These are phyloP conservation scores for Dexiosoma caninum DNA, from an alignment of 2,888 invertebrate genomes.

Conservation along the genomic window DNA sequence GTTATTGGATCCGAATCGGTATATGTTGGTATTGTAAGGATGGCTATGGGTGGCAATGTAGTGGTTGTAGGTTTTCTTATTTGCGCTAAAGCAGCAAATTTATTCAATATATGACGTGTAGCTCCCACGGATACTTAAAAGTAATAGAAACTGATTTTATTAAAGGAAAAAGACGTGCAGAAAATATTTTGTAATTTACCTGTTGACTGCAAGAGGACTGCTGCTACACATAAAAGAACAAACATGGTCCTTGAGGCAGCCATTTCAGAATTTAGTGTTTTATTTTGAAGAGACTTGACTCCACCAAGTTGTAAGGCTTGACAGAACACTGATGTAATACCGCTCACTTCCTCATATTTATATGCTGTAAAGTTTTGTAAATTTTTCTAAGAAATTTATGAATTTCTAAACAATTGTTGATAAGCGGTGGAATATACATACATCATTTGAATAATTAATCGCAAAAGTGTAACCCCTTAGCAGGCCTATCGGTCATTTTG, in stretches of 20 bases:
- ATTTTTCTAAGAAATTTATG: slow-evolving; percentile 18
- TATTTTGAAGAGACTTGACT: not conserved
- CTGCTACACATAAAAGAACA: slow-evolving; percentile 7
- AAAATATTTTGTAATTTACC: slow-evolving; percentile 1
- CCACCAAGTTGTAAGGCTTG: slow-evolving; percentile 5
- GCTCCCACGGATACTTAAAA: not conserved
- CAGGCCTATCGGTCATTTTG: not conserved
- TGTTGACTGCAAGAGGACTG: slow-evolving; percentile 14
- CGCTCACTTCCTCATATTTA: slow-evolving; percentile 26
- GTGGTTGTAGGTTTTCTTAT: slow-evolving; percentile 9
- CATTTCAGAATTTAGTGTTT: not conserved
- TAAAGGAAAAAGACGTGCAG: not conserved
- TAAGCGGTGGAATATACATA: not conserved
- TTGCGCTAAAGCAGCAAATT: slow-evolving; percentile 11
- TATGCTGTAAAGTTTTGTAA: slow-evolving; percentile 43
- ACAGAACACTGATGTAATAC: not conserved
- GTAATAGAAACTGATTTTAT: not conserved
- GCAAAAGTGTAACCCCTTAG: not conserved
- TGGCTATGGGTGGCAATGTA: not conserved
- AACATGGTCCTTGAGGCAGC: not conserved
- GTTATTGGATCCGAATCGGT: not conserved
- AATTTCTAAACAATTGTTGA: not conserved
- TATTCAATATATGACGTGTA: slow-evolving; percentile 9
- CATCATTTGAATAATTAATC: slow-evolving; percentile 21
- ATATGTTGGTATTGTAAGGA: not conserved